Evolutionary conservation across 2,888 invertebrate species (phyloP), one percentile per base, ranked within the genome.

Genomic region (Microctonus hyperodae): DNA sequence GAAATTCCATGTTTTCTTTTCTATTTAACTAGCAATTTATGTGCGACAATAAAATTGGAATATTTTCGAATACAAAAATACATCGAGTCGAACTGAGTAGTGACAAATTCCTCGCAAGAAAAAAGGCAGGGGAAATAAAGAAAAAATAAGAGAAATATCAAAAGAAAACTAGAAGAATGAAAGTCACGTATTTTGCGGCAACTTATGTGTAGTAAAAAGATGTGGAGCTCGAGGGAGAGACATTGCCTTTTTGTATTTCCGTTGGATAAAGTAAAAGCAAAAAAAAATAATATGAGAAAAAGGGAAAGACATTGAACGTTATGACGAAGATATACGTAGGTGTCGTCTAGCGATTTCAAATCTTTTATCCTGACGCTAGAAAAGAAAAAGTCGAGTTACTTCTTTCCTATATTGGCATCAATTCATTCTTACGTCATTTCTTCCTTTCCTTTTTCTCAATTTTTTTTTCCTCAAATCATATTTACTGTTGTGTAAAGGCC

Each of bases 321-420:
- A n/a, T 23, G 11, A 51, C 10, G 25, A 51, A 51, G 23, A 11
- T 10, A 23, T 2, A 51, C 25, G 23, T 2, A 25, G 11, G 25
- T 51, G 51, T 23, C 51, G 51, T 51, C n/a, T 51, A 51, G 51
- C 23, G 23, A 51, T 51, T 51, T n/a, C 23, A 11, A 22, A 51
- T 25, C 1, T 51, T 44, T 44, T 40, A 40, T 40, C 11, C 25
- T 11, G 4, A 22, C 51, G 11, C 25, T 4, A 51, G 20, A 55
- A 55, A 31, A 3, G 4, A 33, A 13, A 10, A 55, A 31, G 13
- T 55, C 10, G 25, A n/a, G 25, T 10, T 53, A 28, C 28, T 53
- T 22, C 2, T 7, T 53, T n/a, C 7, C 53, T n/a, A 7, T 55
- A 31, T 33, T 11, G n/a, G 20, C 31, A 33, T 55, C 55, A 4